Evolutionary conservation across 2,797 vertebrate species (phyloP).

Genomic region (Brotula barbata): DNA sequence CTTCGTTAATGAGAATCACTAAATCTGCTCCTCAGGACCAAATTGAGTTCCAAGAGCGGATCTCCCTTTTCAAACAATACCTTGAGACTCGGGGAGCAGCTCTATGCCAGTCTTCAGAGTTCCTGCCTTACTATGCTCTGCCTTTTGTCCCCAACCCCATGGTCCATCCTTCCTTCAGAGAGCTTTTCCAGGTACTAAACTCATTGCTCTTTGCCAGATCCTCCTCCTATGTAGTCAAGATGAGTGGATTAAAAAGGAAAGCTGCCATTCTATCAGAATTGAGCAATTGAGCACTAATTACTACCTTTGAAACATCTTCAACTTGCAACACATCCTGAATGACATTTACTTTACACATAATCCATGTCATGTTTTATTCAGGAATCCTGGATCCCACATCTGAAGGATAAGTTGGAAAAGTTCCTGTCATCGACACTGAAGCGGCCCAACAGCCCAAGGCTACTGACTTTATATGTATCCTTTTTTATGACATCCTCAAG

Average conservation of each 20-base stretch:
- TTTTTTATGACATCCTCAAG: constrained; percentile 59
- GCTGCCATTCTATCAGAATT: background rate
- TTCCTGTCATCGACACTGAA: constrained; percentile 86
- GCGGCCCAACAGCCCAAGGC: constrained; percentile 81
- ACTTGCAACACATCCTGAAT: background rate
- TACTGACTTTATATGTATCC: constrained; percentile 95
- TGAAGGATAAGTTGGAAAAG: constrained; percentile 85
- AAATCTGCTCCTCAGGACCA: constrained; percentile 77
- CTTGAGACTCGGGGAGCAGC: constrained; percentile 91
- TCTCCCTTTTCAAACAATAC: constrained; percentile 86
- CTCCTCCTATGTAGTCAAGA: background rate
- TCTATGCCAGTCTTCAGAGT: constrained; percentile 90
- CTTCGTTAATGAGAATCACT: background rate
- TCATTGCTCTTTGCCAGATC: background rate
- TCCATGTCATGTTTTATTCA: constrained; percentile 61
- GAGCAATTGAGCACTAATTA: too few relatives aligned
- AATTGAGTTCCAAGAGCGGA: constrained; percentile 83
- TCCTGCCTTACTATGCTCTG: constrained; percentile 94
- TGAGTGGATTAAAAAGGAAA: background rate
- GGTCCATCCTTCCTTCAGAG: constrained; percentile 90
- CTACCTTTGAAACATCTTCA: constrained; percentile 1
- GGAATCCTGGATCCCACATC: constrained; percentile 89
- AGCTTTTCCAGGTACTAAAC: constrained; percentile 87
- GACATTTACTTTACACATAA: constrained; percentile 1
- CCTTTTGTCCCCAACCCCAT: constrained; percentile 92